These are phyloP conservation scores for Hexactinellida sp. DNA, from an alignment of 37 sponge, comb jelly and placozoan genomes.

Conservation along the genomic window DNA sequence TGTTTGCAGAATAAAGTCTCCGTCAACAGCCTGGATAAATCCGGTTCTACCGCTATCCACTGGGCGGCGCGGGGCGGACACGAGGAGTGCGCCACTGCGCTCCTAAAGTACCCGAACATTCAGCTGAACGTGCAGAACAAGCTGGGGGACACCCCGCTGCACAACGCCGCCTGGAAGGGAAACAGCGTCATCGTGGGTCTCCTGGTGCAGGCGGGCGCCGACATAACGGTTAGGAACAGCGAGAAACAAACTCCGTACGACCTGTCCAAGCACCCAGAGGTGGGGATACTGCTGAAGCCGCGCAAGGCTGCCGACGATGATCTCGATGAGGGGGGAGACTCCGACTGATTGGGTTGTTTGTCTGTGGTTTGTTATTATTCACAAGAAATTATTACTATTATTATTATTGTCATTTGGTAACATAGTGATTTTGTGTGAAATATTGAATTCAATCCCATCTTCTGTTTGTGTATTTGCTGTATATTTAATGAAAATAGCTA, in stretches of 20 bases:
- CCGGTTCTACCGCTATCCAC: conserved; percentile 94
- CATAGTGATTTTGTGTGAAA: neutral
- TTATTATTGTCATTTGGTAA: neutral
- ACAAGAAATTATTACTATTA: neutral
- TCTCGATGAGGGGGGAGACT: conserved; percentile 23
- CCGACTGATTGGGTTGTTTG: conserved; percentile 5
- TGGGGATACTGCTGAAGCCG: neutral
- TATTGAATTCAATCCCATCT: neutral
- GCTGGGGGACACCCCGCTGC: conserved; percentile 90
- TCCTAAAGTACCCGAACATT: conserved; percentile 40
- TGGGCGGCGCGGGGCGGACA: conserved; percentile 95
- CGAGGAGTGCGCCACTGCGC: conserved; percentile 49
- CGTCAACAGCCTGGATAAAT: conserved; percentile 90
- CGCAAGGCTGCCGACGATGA: neutral
- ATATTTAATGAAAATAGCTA: neutral
- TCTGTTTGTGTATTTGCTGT: neutral
- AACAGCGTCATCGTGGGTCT: conserved; percentile 52
- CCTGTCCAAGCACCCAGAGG: conserved; percentile 19
- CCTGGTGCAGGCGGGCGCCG: conserved; percentile 63
- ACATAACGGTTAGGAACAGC: conserved; percentile 54
- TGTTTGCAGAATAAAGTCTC: conserved; percentile 85
- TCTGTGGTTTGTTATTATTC: neutral
- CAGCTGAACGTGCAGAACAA: conserved; percentile 87
- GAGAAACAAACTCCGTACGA: conserved; percentile 66
- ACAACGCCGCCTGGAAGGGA: conserved; percentile 96